Base-by-base conservation (phyloP, 2,113 vertebrate species). In the Gasterosteus aculeatus region DNA sequence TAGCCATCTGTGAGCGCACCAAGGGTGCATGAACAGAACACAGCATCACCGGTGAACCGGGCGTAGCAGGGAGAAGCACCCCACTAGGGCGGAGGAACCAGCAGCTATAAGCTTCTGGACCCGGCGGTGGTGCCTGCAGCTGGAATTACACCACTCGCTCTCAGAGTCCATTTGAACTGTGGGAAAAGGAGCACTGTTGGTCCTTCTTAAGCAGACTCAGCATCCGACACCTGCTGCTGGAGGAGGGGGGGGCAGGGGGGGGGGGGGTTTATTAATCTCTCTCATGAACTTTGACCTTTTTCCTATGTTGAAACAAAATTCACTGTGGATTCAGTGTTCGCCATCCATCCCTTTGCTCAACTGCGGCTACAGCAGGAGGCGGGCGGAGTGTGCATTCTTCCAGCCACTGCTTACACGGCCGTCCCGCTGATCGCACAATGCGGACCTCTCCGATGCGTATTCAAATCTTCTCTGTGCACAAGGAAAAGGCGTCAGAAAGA, bases 121-220 rank as follows among this genome's bases (percentile, higher is more conserved):
- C 85, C 81, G 80, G 78, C 75, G 77, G 80, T 59, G 78, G 47
- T 46, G 89, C 87, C 88, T 84, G 80, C 77, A 89, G 85, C 86
- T 77, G 89, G 89, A 90, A 85, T 92, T 88, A 91, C 84, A 72
- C 76, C 14, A 68, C 64, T 83, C 73, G 53, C 84, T 77, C 84
- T 82, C 77, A 42, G 72, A 88, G 63, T 89, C 85, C 74, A 46
- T 87, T 85, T 87, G 81, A 86, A 88, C 81, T 85, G 74, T 62
- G 84, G 81, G 69, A 81, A 89, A 86, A 79, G 46, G 83, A 26
- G 78, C 51, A 87, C 83, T 86, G 77, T 22, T 88, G 82, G 84
- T 38, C 83, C 76, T 85, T 81, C 64, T 75, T 75, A 80, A 84
- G 73, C 72, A 75, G 82, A 69, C 83, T 87, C 84, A 65, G 77